These are phyloP conservation scores for Gallinago nigripennis DNA, from an alignment of 2,797 vertebrate species.

Conservation along the genomic window DNA sequence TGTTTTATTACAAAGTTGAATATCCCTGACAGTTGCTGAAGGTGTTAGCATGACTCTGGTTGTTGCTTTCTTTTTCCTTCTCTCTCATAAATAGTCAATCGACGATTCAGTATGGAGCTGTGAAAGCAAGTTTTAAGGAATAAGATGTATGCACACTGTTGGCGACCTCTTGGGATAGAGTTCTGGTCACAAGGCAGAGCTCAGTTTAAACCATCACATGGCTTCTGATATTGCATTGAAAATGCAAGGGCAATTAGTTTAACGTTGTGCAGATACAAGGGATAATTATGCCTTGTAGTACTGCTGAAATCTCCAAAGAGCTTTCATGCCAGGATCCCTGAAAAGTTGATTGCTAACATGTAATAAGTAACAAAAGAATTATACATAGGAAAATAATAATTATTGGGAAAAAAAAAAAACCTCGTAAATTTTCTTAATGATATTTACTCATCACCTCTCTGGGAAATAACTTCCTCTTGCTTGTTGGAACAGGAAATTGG, in stretches of 20 bases:
- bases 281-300: conserved; percentile 55
- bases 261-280: conserved; percentile 59
- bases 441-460: conserved; percentile 38
- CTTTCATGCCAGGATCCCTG: conserved; percentile 20
- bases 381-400: conserved; percentile 13
- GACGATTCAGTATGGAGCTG: neutral
- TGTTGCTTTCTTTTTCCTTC: neutral
- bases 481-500: neutral
- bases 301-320: conserved; percentile 24
- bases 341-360: conserved; percentile 38
- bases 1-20: neutral
- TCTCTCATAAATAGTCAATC: neutral
- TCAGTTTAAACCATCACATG: conserved; percentile 19
- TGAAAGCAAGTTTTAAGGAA: neutral
- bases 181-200: conserved; percentile 28
- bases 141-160: neutral
- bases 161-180: neutral
- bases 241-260: conserved; percentile 57
- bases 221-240: conserved; percentile 26
- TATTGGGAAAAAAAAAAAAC: neutral
- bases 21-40: neutral
- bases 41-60: neutral
- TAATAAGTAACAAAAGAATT: conserved; percentile 28
- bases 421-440: conserved; percentile 15
- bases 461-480: neutral